Conservation (phyloP, 2,797 vertebrate genomes). For the Tympanoctomys barrerae region DNA sequence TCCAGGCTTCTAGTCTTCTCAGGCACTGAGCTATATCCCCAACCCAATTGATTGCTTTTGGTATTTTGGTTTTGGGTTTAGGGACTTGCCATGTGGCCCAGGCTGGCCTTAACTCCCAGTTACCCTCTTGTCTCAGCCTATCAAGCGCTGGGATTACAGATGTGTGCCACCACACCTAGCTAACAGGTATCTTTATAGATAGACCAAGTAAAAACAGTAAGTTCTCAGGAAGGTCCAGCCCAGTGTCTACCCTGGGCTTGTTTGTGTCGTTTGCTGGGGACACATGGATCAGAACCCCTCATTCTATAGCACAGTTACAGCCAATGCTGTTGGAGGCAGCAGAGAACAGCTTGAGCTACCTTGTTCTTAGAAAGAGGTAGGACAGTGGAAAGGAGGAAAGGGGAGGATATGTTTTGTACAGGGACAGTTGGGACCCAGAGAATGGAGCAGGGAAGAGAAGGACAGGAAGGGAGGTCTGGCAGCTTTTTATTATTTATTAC, state of each 20-base stretch:
- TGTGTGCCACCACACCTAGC: neutral
- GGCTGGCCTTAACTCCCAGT: neutral
- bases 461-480: neutral
- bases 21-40: neutral
- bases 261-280: neutral
- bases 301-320: neutral
- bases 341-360: neutral
- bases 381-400: neutral
- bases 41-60: neutral
- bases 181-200: neutral
- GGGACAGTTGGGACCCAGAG: neutral
- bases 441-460: neutral
- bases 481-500: slow-evolving; percentile 52
- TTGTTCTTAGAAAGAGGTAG: neutral
- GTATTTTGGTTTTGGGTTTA: neutral
- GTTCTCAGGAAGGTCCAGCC: neutral
- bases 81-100: neutral
- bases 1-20: neutral
- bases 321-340: neutral
- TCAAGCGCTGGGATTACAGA: too few relatives aligned
- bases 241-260: too few relatives aligned
- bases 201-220: neutral
- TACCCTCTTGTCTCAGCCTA: neutral
- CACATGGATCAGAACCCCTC: neutral
- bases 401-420: neutral